Base-by-base conservation (phyloP, 2,888 invertebrate genomes). In the Pardosa pseudoannulata region DNA sequence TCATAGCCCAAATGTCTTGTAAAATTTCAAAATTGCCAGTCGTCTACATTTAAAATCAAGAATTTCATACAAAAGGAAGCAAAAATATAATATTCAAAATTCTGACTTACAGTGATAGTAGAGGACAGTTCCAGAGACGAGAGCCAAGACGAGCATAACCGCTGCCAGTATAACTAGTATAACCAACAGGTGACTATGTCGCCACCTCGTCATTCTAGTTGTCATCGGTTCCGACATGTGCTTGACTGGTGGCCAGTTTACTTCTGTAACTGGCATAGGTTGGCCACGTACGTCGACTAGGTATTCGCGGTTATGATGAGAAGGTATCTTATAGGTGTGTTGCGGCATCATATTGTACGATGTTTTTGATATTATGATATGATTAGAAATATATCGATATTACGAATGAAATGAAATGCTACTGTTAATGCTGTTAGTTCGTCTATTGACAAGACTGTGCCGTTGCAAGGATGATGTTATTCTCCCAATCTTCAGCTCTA, bases 61-160 rank as follows among this genome's bases (percentile, higher is more conserved):
- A n/a, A n/a, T n/a, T n/a, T n/a, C n/a, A n/a, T n/a, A n/a, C n/a
- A n/a, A n/a, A n/a, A n/a, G n/a, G n/a, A n/a, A n/a, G n/a, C n/a
- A n/a, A n/a, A n/a, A n/a, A n/a, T n/a, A n/a, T n/a, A n/a, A n/a
- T n/a, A n/a, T n/a, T n/a, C n/a, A n/a, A n/a, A n/a, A n/a, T n/a
- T n/a, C n/a, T n/a, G 75, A 80, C 87, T 87, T 87, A 87, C 87
- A 87, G 68, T 87, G 86, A 65, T 74, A 87, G 75, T 87, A 87
- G 9, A 87, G 76, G 0, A 87, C 87, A 11, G 80, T 87, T 9
- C 87, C 87, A 16, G 80, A 87, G 29, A 87, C 74, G n/a, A 87
- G 39, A 19, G 80, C 87, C 72, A 87, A 28, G 0, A 87, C 46
- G 11, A 87, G 76, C 87, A 87, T 87, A n/a, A 87, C 27, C 16